phyloP scores from a whole-genome alignment of 2,113 vertebrate species.

The Zeus faber region DNA sequence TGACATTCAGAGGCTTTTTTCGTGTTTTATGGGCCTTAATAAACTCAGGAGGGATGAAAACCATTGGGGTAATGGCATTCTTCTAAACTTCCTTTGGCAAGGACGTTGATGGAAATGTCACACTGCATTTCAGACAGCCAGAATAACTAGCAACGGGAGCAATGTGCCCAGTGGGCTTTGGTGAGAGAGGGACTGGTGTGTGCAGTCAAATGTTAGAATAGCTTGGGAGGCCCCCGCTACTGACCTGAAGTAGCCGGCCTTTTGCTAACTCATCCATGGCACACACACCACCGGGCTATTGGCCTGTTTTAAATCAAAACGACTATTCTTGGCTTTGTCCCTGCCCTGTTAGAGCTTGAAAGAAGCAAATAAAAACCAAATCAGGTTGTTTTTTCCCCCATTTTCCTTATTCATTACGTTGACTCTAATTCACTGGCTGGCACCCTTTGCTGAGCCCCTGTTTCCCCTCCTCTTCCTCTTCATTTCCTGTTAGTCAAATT shows the following conservation, averaged over 20 bases:
- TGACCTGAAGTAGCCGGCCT: conserved; percentile 30
- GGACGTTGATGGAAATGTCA: conserved; percentile 45
- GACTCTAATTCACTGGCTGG: conserved; percentile 48
- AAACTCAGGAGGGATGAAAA: conserved; percentile 37
- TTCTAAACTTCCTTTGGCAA: conserved; percentile 3
- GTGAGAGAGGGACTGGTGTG: conserved; percentile 6
- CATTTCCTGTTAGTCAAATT: conserved; percentile 59
- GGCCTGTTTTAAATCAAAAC: conserved; percentile 37
- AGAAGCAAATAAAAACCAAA: conserved; percentile 5
- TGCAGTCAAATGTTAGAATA: conserved; percentile 40
- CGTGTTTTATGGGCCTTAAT: conserved; percentile 16
- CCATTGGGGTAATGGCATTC: conserved; percentile 42
- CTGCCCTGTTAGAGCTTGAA: conserved; percentile 19
- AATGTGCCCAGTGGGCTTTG: conserved; percentile 35
- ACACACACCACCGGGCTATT: conserved; percentile 36
- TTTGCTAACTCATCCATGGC: conserved; percentile 32
- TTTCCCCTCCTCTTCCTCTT: conserved; percentile 44
- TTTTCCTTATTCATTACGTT: conserved; percentile 57
- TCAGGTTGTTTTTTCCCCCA: not conserved
- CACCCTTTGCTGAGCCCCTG: conserved; percentile 27
- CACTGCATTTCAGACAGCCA: conserved; percentile 29
- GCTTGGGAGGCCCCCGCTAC: conserved; percentile 30
- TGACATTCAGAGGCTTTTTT: conserved; percentile 37
- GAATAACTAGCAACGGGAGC: conserved; percentile 49
- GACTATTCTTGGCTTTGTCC: conserved; percentile 19